Conservation (phyloP, 37 sponge, comb jelly and placozoan species). For the Dysidea cf. avara region DNA sequence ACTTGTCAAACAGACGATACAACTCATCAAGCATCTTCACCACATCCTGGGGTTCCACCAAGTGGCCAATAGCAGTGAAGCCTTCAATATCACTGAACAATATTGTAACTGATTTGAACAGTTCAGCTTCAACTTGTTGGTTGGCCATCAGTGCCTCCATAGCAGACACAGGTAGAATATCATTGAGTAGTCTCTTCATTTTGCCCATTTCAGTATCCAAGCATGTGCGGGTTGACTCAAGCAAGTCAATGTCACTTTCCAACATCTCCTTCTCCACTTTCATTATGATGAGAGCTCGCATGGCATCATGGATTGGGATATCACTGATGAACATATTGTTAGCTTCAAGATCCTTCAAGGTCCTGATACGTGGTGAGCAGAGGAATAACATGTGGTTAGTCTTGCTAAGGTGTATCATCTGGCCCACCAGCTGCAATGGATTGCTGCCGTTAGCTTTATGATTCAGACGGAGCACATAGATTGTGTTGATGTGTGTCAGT, state of each 20-base stretch:
- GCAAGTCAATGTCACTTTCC: slow-evolving; percentile 60
- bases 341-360: slow-evolving; percentile 69
- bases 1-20: slow-evolving; percentile 85
- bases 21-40: slow-evolving; percentile 92
- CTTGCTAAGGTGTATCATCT: slow-evolving; percentile 80
- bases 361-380: slow-evolving; percentile 80
- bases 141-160: slow-evolving; percentile 74
- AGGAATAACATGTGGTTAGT: slow-evolving; percentile 72
- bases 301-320: slow-evolving; percentile 93
- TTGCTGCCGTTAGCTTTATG: slow-evolving; percentile 7
- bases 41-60: slow-evolving; percentile 64
- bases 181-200: slow-evolving; percentile 77
- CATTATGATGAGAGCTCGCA: slow-evolving; percentile 78
- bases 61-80: slow-evolving; percentile 78
- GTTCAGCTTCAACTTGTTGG: slow-evolving; percentile 73
- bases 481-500: slow-evolving; percentile 79
- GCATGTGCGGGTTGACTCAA: slow-evolving; percentile 34
- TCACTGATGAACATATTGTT: slow-evolving; percentile 83
- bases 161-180: slow-evolving; percentile 80
- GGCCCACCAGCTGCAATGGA: slow-evolving; percentile 74
- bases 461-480: slow-evolving; percentile 64
- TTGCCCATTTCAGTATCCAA: slow-evolving; percentile 81
- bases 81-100: slow-evolving; percentile 93
- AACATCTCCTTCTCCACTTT: slow-evolving; percentile 52
- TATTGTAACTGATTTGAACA: slow-evolving; percentile 84